Conservation (phyloP, 2,888 invertebrate species). For the Limnephilus auricula region DNA sequence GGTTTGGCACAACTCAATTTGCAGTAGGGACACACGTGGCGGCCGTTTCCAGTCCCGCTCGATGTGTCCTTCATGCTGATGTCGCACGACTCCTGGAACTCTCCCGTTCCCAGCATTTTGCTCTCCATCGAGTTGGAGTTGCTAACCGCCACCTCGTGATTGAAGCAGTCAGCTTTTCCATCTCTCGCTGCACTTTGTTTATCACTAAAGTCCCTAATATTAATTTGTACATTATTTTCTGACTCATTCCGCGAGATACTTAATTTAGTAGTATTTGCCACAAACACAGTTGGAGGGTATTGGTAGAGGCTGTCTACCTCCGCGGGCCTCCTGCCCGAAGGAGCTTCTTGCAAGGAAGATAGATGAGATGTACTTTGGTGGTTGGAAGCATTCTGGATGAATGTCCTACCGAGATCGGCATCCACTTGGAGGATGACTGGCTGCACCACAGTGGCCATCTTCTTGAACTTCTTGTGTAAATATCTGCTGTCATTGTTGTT, state of each 20-base stretch:
- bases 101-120: constrained; percentile 44
- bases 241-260: constrained; percentile 67
- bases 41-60: constrained; percentile 73
- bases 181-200: constrained; percentile 30
- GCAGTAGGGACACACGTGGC: constrained; percentile 92
- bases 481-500: constrained; percentile 84
- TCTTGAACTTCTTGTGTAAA: constrained; percentile 95
- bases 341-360: constrained; percentile 49
- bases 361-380: constrained; percentile 56
- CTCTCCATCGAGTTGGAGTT: constrained; percentile 49
- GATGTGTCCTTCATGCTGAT: constrained; percentile 56
- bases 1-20: constrained; percentile 94
- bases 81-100: constrained; percentile 59
- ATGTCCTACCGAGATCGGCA: constrained; percentile 38
- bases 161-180: constrained; percentile 50
- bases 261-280: constrained; percentile 38
- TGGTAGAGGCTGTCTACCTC: background rate
- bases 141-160: constrained; percentile 48
- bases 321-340: constrained; percentile 32
- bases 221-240: constrained; percentile 78
- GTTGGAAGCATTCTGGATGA: constrained; percentile 36
- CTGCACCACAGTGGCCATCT: constrained; percentile 83
- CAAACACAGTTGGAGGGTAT: constrained; percentile 31
- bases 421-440: constrained; percentile 56
- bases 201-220: constrained; percentile 70